These are phyloP conservation scores for Sphecodes monilicornis DNA, from an alignment of 2,888 invertebrate species.

Conservation along the genomic window DNA sequence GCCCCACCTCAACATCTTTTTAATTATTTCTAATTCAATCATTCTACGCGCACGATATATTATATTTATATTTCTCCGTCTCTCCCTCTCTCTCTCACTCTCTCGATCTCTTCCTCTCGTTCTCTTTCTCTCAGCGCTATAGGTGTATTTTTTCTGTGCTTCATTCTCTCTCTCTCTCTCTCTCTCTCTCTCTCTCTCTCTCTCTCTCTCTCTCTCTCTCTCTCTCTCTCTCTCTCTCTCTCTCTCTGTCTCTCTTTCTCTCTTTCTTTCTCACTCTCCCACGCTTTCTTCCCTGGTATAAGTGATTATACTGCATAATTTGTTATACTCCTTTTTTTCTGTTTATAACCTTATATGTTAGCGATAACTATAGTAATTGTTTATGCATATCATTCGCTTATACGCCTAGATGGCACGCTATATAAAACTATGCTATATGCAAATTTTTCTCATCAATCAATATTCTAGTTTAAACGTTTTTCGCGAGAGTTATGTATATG, in stretches of 20 bases:
- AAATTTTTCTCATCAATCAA: constrained; percentile 64
- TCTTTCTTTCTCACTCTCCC: neutral
- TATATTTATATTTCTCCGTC: constrained; percentile 66
- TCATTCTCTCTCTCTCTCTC: neutral
- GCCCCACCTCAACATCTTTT: constrained; percentile 56
- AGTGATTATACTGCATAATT: constrained; percentile 63
- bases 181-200: neutral
- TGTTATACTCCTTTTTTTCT: constrained; percentile 53
- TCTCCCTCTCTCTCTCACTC: neutral
- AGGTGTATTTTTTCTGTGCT: constrained; percentile 34
- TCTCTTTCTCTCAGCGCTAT: constrained; percentile 1
- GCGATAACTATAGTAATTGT: constrained; percentile 76
- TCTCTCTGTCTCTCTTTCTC: neutral
- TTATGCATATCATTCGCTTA: constrained; percentile 77
- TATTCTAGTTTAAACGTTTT: constrained; percentile 53
- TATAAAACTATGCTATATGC: constrained; percentile 82
- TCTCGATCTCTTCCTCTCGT: neutral
- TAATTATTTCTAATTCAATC: constrained; percentile 55
- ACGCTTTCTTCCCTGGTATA: constrained; percentile 33
- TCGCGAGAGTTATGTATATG: constrained; percentile 36
- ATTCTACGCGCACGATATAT: constrained; percentile 70
- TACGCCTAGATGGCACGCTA: constrained; percentile 79
- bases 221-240: neutral
- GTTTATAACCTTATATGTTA: constrained; percentile 71
- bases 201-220: neutral